Evolutionary conservation across 2,888 invertebrate species (phyloP).

Genomic region (Trichopria drosophilae): DNA sequence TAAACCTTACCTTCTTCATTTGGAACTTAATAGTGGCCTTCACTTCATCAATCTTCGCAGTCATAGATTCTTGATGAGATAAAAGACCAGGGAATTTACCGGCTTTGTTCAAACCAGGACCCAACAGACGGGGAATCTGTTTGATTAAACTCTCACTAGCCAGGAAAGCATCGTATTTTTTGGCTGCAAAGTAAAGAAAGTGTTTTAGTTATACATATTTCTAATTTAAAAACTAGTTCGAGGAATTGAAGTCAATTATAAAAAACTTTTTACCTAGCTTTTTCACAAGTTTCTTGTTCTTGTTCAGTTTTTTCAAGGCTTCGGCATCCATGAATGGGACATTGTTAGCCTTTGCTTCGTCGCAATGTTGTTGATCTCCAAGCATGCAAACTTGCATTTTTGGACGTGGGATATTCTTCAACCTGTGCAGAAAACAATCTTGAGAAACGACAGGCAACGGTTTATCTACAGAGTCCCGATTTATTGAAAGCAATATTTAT

Average conservation of each 20-base stretch:
- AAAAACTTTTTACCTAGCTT: conserved; percentile 92
- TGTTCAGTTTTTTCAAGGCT: conserved; percentile 97
- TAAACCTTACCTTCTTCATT: conserved; percentile 92
- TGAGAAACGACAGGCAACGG: no score
- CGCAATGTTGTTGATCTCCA: conserved; percentile 99
- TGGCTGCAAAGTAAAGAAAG: no score
- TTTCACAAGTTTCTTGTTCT: conserved; percentile 99
- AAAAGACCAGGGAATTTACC: conserved; percentile 99
- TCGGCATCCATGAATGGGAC: conserved; percentile 98
- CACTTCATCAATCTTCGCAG: conserved; percentile 94
- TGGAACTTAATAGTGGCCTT: conserved; percentile 99
- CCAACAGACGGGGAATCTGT: conserved; percentile 96
- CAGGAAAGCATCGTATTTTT: conserved; percentile 95
- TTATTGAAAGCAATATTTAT: no score
- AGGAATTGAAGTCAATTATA: neutral
- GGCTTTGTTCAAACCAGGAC: conserved; percentile 99
- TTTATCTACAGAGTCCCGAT: no score
- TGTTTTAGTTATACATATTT: no score
- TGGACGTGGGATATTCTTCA: conserved; percentile 97
- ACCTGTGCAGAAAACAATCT: conserved; percentile 69
- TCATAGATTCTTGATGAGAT: conserved; percentile 96
- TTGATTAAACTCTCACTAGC: conserved; percentile 99
- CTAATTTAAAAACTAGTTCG: no score
- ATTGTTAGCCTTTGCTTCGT: conserved; percentile 90
- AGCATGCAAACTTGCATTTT: conserved; percentile 98